Evolutionary conservation across 2,113 vertebrate species (phyloP).

Genomic region (Xenopus borealis): DNA sequence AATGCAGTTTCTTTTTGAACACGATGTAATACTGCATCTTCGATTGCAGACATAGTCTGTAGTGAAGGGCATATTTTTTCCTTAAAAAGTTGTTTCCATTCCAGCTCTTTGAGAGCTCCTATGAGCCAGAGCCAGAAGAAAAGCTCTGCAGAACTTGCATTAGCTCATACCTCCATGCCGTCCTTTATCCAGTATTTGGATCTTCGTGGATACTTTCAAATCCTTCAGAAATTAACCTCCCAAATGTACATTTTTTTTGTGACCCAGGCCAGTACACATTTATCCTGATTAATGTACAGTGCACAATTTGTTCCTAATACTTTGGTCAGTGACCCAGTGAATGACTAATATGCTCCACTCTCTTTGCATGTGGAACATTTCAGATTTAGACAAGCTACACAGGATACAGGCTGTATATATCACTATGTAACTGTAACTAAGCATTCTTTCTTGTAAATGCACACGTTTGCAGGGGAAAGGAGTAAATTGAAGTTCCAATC

Average conservation of each 20-base stretch:
- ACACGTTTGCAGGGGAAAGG: too few species aligned
- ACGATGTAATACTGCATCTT: too few species aligned
- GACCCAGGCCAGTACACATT: background rate
- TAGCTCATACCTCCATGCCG: background rate
- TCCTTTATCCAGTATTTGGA: background rate
- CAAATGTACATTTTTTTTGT: background rate
- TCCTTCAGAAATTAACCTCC: background rate
- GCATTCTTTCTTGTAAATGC: too few species aligned
- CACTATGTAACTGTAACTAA: background rate
- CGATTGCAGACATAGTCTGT: too few species aligned
- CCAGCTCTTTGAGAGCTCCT: too few species aligned
- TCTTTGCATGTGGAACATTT: constrained; percentile 11
- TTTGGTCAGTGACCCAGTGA: constrained; percentile 1
- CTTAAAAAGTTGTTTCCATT: too few species aligned
- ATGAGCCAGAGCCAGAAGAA: too few species aligned
- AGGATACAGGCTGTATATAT: background rate
- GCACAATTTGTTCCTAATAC: too few species aligned
- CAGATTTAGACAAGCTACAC: background rate
- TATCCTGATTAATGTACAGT: too few species aligned
- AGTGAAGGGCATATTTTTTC: too few species aligned
- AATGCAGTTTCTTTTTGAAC: too few species aligned
- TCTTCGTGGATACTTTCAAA: background rate
- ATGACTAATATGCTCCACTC: constrained; percentile 12
- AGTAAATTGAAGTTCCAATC: too few species aligned
- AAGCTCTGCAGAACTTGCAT: background rate